Conservation (phyloP, 2,113 vertebrate species). For the Thunnus thynnus region DNA sequence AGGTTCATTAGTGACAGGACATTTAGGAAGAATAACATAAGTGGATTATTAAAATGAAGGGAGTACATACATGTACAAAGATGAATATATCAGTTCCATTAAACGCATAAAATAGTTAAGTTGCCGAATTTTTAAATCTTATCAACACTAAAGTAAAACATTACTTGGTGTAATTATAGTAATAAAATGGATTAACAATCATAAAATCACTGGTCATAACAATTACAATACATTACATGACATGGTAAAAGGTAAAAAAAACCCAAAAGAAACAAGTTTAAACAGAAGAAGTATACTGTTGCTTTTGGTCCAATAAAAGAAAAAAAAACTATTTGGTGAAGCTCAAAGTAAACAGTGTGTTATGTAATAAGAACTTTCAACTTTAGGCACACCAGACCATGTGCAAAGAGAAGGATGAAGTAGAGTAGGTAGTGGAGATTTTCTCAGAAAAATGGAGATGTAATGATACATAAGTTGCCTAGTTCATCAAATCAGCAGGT, state of each 20-base stretch:
- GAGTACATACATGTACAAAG: not conserved
- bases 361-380: slow-evolving; percentile 39
- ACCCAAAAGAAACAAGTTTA: not conserved
- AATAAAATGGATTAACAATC: not conserved
- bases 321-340: not conserved
- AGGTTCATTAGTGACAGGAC: not conserved
- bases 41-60: not conserved
- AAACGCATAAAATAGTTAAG: not conserved
- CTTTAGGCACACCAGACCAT: not conserved
- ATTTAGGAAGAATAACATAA: not conserved
- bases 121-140: not conserved
- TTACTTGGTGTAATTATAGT: not conserved
- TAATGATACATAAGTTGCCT: too few species aligned
- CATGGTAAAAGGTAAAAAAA: not conserved
- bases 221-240: not conserved
- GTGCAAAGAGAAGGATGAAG: not conserved
- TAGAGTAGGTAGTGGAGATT: not conserved
- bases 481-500: too few species aligned
- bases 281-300: not conserved
- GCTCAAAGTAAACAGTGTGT: slow-evolving; percentile 29
- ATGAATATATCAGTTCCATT: not conserved
- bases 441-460: not conserved
- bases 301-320: not conserved
- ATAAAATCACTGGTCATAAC: not conserved
- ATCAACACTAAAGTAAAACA: not conserved